These are phyloP conservation scores for Pampusana beccarii DNA, from an alignment of 2,113 vertebrate species.

Conservation along the genomic window DNA sequence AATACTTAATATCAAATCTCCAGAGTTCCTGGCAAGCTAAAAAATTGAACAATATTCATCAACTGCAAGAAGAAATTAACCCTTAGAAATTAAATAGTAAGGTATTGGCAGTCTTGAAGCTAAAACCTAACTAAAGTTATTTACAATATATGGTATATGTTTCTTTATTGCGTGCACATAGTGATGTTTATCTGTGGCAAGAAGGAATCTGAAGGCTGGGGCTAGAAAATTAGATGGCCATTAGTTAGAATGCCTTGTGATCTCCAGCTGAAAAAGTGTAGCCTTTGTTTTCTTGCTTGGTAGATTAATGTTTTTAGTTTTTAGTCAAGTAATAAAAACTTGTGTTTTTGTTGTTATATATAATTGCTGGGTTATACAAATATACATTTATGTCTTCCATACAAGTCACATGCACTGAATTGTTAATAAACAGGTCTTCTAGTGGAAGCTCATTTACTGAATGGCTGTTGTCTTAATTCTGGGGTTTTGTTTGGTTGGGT, in stretches of 20 bases:
- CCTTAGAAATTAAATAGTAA: not conserved
- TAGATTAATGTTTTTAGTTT: not conserved
- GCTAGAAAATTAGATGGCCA: not conserved
- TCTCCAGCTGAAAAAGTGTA: not conserved
- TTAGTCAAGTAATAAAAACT: not conserved
- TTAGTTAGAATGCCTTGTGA: not conserved
- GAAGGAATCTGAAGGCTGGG: not conserved
- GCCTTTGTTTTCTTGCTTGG: not conserved
- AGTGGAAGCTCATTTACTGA: not conserved
- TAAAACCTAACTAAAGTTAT: not conserved
- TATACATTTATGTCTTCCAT: fast-evolving
- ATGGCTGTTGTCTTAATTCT: not conserved
- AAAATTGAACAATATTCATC: not conserved
- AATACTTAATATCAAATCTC: slow-evolving; percentile 32
- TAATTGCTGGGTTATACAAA: not conserved
- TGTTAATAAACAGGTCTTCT: not conserved
- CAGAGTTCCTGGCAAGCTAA: slow-evolving; percentile 1
- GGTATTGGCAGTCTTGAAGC: not conserved
- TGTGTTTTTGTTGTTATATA: fast-evolving
- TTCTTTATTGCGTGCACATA: not conserved
- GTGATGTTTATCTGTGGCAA: not conserved
- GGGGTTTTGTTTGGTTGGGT: not conserved
- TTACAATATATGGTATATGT: fast-evolving
- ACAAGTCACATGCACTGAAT: not conserved
- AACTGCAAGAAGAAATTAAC: not conserved